Base-by-base conservation (phyloP, 35 echinoderm and acorn worm species). In the Diadema setosum region DNA sequence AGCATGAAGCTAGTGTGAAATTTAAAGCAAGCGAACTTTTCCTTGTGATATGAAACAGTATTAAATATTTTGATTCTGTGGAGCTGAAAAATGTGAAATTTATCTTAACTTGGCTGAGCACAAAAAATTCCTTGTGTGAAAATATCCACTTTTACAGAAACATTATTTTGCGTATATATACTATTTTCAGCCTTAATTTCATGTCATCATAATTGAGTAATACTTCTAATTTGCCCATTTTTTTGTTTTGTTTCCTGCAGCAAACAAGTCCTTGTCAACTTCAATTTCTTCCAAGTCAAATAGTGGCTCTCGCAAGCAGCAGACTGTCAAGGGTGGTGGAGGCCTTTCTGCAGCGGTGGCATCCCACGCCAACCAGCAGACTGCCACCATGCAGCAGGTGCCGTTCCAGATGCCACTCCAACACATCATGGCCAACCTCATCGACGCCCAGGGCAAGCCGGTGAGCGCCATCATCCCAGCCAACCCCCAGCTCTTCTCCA, bases 391-490 rank as follows among this genome's bases (percentile, higher is more conserved):
- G 11, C 73, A 78, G 44, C 73, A 26, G 34, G 44, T 78, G 34
- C 73, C 73, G 44, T 78, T 78, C 88, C 88, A 90, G 34, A 39
- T 90, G 33, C 76, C 78, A 55, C 59, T 83, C 20, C 88, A 90
- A 16, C 81, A 50, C 45, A 90, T 90, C 80, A 90, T 90, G 70
- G 83, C 93, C 16, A 95, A 91, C 78, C 56, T 95, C 24, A 87
- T 95, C 8, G 93, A 95, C 56, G 78, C 83, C 65, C 88, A 90
- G 45, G 93, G 93, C 73, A 90, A 91, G 48, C 75, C 88, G 9
- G 44, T 95, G 45, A 86, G 87, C 26, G 58, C 93, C 42, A 81
- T 86, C 29, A 82, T 90, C 18, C 87, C 87, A 40, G 80, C 88
- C 81, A 41, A 86, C 70, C 78, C 49, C 81, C 45, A 85, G 82